Base-by-base conservation (phyloP, 2,113 vertebrate genomes). In the Pholis gunnellus region DNA sequence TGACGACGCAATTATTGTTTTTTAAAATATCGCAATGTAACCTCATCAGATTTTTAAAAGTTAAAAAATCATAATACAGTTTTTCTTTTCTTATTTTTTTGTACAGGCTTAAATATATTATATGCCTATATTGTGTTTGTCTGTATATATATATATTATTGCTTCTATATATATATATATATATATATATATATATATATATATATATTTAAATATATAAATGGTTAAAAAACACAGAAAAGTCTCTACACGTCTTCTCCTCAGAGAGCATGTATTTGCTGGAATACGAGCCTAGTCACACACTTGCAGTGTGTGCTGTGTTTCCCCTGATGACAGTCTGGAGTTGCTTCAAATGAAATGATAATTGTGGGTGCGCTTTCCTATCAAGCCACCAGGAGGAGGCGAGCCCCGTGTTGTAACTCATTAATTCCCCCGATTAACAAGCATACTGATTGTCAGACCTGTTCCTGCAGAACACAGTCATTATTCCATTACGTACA, bases 351-450 rank as follows among this genome's bases (percentile, higher is more conserved):
- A 34, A 34, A 48, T 44, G 17, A n/a, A 6, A 27, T 17, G 1
- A 1, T 6, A 59, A n/a, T 13, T 13, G 20, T 15, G 25, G 46
- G 8, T 91, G 93, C 77, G 81, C 29, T 92, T 89, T 89, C 44
- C 70, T 6, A 40, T 50, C 14, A 5, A 63, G 42, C 93, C 93
- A 87, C 83, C 83, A 94, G 93, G 87, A 87, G 93, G 92, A 89
- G 88, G 79, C 65, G 89, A 82, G 74, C 81, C 81, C 83, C 82
- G 50, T 1, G 18, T 13, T 64, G 17, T 2, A 1, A 13, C 52
- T 66, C 61, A 61, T 79, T 66, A 74, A 75, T 60, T 59, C 11
- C 20, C 46, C 27, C 1, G 63, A 81, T 81, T 68, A 85, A 73
- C 59, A 57, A 31, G 17, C 22, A 6, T 5, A 17, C 3, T 17